Percentiles rank a stretch among this genome's conserved stretches.
Conservation (phyloP, 2,888 invertebrate genomes). For the Pecten maximus region DNA sequence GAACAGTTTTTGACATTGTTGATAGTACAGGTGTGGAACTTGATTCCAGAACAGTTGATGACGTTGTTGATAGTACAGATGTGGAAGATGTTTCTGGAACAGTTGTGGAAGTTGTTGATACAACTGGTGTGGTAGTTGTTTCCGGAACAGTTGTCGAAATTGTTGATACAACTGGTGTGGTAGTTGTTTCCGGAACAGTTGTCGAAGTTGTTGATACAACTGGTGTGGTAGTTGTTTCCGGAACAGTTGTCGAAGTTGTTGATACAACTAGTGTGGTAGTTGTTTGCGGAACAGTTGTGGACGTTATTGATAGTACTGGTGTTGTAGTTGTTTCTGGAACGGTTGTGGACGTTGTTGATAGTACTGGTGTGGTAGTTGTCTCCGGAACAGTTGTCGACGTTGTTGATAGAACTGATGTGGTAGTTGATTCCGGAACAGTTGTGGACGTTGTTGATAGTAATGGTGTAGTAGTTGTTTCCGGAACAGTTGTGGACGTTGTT, state of each 20-base stretch:
- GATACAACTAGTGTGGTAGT: background rate
- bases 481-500: slow-evolving; percentile 10
- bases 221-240: background rate
- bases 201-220: slow-evolving; percentile 6
- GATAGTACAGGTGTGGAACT: background rate
- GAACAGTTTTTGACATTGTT: background rate
- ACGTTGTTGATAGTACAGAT: background rate
- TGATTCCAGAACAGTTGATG: background rate
- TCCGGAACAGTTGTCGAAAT: background rate
- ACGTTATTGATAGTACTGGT: background rate
- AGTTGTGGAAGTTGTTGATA: slow-evolving; percentile 16
- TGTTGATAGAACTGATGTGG: slow-evolving; percentile 14
- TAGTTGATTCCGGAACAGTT: background rate
- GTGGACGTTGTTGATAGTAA: slow-evolving; percentile 36
- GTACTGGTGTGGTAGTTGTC: slow-evolving; percentile 23
- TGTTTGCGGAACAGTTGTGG: background rate
- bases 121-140: slow-evolving; percentile 21
- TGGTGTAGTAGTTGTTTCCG: slow-evolving; percentile 31
- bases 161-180: background rate
- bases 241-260: background rate
- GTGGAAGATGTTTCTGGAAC: background rate
- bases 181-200: slow-evolving; percentile 37
- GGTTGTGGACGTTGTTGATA: background rate
- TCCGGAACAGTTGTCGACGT: background rate
- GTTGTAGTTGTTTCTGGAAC: slow-evolving; percentile 36